Conservation (phyloP, 2,113 vertebrate species). For the Ptyas mucosa region DNA sequence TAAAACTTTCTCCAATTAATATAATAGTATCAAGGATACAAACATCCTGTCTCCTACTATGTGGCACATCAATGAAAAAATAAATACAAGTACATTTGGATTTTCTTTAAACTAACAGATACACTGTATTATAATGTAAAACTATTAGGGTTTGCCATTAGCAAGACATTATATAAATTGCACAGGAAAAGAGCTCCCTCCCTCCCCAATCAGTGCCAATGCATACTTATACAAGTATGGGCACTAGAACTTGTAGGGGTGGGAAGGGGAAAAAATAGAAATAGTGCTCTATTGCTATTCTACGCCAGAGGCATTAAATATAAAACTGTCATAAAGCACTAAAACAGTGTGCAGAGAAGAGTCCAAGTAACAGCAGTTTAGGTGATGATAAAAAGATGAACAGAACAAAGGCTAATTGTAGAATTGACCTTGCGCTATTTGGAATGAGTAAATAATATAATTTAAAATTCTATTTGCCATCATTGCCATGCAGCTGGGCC, state of each 20-base stretch:
- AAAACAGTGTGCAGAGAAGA: slow-evolving; percentile 9
- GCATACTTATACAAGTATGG: not conserved
- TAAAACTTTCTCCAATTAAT: not conserved
- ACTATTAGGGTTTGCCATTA: not conserved
- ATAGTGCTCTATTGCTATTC: not conserved
- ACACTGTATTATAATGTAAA: not conserved
- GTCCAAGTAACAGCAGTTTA: slow-evolving; percentile 10
- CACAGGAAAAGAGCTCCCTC: not conserved
- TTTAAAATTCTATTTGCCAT: not conserved
- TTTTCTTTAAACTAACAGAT: not conserved
- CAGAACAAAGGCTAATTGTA: not conserved
- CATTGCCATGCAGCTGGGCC: not conserved
- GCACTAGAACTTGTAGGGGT: not conserved
- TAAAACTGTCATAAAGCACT: slow-evolving; percentile 14
- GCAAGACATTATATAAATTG: not conserved
- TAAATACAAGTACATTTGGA: not conserved
- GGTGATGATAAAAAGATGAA: not conserved
- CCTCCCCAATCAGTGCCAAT: not conserved
- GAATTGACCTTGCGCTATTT: not conserved
- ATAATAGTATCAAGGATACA: not conserved
- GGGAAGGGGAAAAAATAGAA: not conserved
- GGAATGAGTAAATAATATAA: not conserved
- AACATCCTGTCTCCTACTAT: not conserved
- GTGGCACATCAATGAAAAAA: not conserved
- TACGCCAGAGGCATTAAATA: slow-evolving; percentile 4